phyloP scores from a whole-genome alignment of 2,888 invertebrate genomes.

The Sclerodermus sp. region DNA sequence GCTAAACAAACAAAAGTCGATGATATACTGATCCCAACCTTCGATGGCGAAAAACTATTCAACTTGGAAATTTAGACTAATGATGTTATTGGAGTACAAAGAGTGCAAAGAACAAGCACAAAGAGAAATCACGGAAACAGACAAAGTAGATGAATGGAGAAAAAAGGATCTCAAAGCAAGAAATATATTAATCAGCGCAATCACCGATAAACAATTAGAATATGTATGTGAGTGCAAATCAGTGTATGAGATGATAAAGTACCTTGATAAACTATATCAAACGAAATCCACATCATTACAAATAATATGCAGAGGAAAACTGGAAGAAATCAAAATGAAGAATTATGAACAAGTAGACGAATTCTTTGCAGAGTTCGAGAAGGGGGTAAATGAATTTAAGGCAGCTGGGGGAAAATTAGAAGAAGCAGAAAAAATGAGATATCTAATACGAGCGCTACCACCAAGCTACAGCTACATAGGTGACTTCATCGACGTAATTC shows the following conservation, averaged over 20 bases:
- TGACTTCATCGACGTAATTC: constrained; percentile 26
- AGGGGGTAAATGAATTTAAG: constrained; percentile 25
- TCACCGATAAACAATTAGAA: constrained; percentile 20
- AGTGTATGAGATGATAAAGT: constrained; percentile 14
- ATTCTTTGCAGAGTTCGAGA: constrained; percentile 30
- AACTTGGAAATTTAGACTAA: constrained; percentile 20
- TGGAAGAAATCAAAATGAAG: constrained; percentile 20
- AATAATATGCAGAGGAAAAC: constrained; percentile 19
- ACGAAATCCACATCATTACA: constrained; percentile 22
- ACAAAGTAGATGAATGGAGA: constrained; percentile 11
- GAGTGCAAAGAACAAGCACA: constrained; percentile 14
- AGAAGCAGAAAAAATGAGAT: constrained; percentile 28
- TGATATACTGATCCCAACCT: constrained; percentile 14
- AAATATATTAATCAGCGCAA: constrained; percentile 18
- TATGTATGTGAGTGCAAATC: constrained; percentile 15
- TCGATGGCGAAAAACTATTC: constrained; percentile 15
- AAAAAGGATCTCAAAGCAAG: constrained; percentile 20
- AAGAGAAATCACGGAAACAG: constrained; percentile 5
- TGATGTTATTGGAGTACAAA: constrained; percentile 19
- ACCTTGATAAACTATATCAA: constrained; percentile 18
- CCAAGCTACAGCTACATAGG: constrained; percentile 26
- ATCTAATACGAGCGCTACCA: constrained; percentile 30
- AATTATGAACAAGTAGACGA: constrained; percentile 15
- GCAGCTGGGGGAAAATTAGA: constrained; percentile 21
- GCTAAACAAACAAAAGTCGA: constrained; percentile 14